phyloP scores from a whole-genome alignment of 2,113 vertebrate genomes.

The Onychostruthus taczanowskii region DNA sequence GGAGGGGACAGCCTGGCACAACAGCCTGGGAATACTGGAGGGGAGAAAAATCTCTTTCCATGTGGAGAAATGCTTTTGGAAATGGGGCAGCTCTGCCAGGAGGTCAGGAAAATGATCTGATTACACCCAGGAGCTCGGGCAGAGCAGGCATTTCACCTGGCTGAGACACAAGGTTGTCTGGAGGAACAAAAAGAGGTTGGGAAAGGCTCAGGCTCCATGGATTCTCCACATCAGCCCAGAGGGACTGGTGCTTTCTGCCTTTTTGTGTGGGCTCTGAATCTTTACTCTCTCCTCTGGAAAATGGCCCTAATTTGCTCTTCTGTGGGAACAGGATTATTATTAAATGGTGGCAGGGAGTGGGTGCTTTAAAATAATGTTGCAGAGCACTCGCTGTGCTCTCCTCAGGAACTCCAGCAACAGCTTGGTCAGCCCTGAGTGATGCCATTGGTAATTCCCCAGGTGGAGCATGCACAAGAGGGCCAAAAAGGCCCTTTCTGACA shows the following conservation, averaged over 20 bases:
- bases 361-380: background rate
- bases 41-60: background rate
- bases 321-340: background rate
- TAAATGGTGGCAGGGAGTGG: background rate
- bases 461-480: background rate
- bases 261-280: background rate
- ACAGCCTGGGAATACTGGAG: background rate
- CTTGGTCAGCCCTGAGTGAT: background rate
- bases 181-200: background rate
- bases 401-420: background rate
- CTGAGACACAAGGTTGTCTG: background rate
- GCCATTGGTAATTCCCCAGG: background rate
- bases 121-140: background rate
- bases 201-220: accelerated
- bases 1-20: background rate
- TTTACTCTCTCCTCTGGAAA: background rate
- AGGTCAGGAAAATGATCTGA: background rate
- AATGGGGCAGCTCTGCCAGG: background rate
- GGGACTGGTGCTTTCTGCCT: background rate
- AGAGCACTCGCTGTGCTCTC: background rate
- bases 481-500: accelerated
- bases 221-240: background rate
- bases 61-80: background rate
- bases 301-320: background rate
- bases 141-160: background rate